Conservation (phyloP, 1,140 invertebrate species). For the Macrosteles quadrilineatus region DNA sequence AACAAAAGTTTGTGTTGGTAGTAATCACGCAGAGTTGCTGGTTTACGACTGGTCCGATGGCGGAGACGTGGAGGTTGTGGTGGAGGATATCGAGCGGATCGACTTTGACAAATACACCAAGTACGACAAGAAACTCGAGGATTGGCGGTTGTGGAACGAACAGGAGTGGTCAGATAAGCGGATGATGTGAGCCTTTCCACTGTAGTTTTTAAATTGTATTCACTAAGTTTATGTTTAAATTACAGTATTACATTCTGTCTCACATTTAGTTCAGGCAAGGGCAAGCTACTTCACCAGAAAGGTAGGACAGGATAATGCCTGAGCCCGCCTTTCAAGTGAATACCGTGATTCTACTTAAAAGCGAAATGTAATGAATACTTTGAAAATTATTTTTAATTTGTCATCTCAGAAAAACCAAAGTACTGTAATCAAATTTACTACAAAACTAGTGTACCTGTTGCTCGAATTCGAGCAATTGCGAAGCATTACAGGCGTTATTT, state of each 20-base stretch:
- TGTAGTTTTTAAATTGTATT: background rate
- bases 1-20: background rate
- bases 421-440: no score
- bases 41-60: slow-evolving; percentile 85
- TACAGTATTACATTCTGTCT: background rate
- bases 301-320: background rate
- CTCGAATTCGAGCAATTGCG: no score
- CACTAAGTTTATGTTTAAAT: background rate
- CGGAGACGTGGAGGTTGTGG: slow-evolving; percentile 76
- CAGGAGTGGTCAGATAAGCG: slow-evolving; percentile 62
- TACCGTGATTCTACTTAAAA: no score
- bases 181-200: slow-evolving; percentile 48
- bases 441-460: no score
- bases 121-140: slow-evolving; percentile 62
- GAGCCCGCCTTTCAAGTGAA: background rate
- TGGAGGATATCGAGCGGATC: slow-evolving; percentile 85
- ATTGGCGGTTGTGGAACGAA: slow-evolving; percentile 70
- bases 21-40: slow-evolving; percentile 68
- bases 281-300: background rate
- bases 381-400: background rate
- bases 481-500: no score
- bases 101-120: slow-evolving; percentile 63
- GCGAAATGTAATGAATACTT: background rate
- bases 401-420: no score
- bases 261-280: background rate